Percentiles rank a stretch among this genome's conserved stretches.
Conservation (phyloP, 2,113 vertebrate species). For the Turnix velox region DNA sequence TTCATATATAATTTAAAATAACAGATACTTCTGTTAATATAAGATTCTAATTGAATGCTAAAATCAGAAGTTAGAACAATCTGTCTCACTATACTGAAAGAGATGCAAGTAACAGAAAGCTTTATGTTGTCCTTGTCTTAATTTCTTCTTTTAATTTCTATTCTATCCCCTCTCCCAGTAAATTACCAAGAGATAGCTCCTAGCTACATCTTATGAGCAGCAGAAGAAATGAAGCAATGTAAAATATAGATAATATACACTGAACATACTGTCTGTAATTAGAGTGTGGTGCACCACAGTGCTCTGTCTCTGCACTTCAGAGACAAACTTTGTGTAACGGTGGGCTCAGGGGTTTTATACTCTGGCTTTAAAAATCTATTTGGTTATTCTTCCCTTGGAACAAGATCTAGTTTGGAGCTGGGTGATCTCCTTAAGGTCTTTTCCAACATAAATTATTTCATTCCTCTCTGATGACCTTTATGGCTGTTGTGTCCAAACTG, state of each 20-base stretch:
- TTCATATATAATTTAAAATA: background rate
- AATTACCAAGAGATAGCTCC: background rate
- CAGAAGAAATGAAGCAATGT: background rate
- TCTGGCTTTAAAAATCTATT: background rate
- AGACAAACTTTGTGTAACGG: background rate
- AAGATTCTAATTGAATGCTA: background rate
- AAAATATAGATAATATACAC: background rate
- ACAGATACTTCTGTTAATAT: background rate
- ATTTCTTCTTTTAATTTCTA: conserved; percentile 4
- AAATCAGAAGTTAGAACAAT: background rate
- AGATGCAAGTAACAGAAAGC: background rate
- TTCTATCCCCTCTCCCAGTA: background rate
- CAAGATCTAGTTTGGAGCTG: background rate
- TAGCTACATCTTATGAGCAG: background rate
- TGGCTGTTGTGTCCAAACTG: rapidly evolving
- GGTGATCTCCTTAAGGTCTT: background rate
- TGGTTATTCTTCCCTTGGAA: background rate
- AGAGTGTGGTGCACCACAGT: background rate
- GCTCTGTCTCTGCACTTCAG: background rate
- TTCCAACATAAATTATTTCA: background rate
- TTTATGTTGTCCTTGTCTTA: background rate
- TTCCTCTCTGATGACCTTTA: background rate
- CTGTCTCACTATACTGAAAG: background rate
- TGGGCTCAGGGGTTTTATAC: background rate
- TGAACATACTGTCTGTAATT: background rate